A percentile compares a stretch with the other conserved stretches of the same genome.
Conservation (phyloP, 2,888 invertebrate species). For the Notodonta dromedarius region DNA sequence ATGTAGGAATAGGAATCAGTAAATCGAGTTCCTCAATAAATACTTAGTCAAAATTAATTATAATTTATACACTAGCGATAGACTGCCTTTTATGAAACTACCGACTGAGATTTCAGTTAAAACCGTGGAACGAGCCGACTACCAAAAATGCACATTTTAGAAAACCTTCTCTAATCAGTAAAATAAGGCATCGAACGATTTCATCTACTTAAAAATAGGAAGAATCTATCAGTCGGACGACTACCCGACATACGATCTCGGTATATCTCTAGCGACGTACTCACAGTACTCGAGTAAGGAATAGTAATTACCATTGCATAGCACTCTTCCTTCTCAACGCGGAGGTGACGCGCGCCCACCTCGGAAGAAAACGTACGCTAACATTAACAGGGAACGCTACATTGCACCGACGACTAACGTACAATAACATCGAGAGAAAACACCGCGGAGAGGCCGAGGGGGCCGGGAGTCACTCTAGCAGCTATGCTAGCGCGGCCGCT, state of each 20-base stretch:
- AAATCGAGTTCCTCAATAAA: conserved; percentile 15
- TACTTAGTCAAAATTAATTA: conserved; percentile 8
- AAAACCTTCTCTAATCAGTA: neutral
- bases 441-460: neutral
- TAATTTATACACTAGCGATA: neutral
- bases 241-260: neutral
- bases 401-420: conserved; percentile 23
- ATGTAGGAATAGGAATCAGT: conserved; percentile 21
- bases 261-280: conserved; percentile 6
- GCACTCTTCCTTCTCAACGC: conserved; percentile 52
- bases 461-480: neutral
- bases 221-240: neutral
- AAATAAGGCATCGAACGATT: conserved; percentile 1
- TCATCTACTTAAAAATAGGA: neutral
- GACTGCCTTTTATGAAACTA: neutral
- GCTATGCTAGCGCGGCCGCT: neutral
- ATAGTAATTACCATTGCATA: conserved; percentile 59
- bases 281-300: conserved; percentile 14
- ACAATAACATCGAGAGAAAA: conserved; percentile 35
- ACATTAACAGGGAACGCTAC: conserved; percentile 18
- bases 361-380: conserved; percentile 44
- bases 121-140: neutral
- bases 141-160: neutral
- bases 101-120: neutral
- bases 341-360: conserved; percentile 64